Evolutionary conservation across 2,113 vertebrate genomes (phyloP), one percentile per base, ranked within the genome.

Genomic region (Stegostoma tigrinum): DNA sequence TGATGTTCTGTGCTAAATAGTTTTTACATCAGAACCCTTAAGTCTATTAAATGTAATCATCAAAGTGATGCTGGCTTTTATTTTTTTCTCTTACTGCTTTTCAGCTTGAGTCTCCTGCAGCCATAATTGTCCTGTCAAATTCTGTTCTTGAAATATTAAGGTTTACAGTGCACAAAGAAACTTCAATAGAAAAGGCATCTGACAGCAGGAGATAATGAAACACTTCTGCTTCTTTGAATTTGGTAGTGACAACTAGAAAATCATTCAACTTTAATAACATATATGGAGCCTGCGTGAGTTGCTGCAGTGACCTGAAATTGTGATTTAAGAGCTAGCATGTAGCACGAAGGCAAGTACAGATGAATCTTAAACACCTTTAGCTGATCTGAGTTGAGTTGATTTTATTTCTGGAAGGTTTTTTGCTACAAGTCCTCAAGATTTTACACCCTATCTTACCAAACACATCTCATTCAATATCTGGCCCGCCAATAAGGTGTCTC

Each of bases 111-210:
- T 34, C 66, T 95, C 30, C 90, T 42, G n/a, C 42, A 95, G 67
- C 61, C 42, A 52, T 95, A 48, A 95, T 95, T 95, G 67, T 24
- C 42, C 19, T 95, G 67, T 72, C 67, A 72, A 48, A 14, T 38
- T 66, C 93, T 70, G 38, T 72, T 95, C 66, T 72, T 70, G 94
- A 95, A 95, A 95, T 48, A 95, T 72, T 95, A 95, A 48, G 67
- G 38, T 95, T 68, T 45, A 27, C 67, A 48, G 15, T 95, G 68
- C 42, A 64, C 45, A 72, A 45, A 72, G 67, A 45, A 52, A 95
- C 68, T 95, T 95, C 23, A 95, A 72, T 30, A 45, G 27, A 34
- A 52, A 52, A 94, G 12, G n/a, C n/a, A 94, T 45, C 66, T 94
- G 67, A 95, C 42, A 72, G 68, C 42, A 34, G 24, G 24, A 68